Evolutionary conservation across 2,113 vertebrate species (phyloP).

Genomic region (Pseudorectes ferrugineus): DNA sequence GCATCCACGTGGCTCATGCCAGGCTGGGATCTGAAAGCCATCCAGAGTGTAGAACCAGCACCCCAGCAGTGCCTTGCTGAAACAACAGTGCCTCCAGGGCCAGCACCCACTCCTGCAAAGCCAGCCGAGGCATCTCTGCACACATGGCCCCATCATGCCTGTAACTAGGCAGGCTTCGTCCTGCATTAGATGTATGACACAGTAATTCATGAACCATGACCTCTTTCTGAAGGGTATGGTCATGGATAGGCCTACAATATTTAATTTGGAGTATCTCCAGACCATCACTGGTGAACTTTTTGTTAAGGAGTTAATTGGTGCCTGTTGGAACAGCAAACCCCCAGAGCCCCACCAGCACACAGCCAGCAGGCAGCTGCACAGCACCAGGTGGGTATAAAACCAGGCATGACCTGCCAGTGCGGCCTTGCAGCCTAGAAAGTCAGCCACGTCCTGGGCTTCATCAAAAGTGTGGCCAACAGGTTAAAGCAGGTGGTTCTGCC

Average conservation of each 20-base stretch:
- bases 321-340: neutral
- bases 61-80: neutral
- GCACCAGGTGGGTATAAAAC: neutral
- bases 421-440: neutral
- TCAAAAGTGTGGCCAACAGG: neutral
- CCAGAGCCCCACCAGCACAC: neutral
- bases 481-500: neutral
- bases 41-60: neutral
- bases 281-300: neutral
- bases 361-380: neutral
- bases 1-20: fast-evolving
- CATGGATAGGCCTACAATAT: neutral
- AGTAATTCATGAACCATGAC: neutral
- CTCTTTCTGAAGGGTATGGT: neutral
- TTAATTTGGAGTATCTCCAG: neutral
- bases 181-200: neutral
- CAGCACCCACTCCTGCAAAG: neutral
- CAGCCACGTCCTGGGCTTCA: fast-evolving
- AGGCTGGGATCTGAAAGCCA: neutral
- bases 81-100: neutral
- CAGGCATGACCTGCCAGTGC: fast-evolving
- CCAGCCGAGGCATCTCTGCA: neutral
- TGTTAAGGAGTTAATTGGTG: neutral
- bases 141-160: fast-evolving
- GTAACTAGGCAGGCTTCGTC: neutral